phyloP scores from a whole-genome alignment of 2,797 vertebrate genomes.

The Ataeniobius toweri region DNA sequence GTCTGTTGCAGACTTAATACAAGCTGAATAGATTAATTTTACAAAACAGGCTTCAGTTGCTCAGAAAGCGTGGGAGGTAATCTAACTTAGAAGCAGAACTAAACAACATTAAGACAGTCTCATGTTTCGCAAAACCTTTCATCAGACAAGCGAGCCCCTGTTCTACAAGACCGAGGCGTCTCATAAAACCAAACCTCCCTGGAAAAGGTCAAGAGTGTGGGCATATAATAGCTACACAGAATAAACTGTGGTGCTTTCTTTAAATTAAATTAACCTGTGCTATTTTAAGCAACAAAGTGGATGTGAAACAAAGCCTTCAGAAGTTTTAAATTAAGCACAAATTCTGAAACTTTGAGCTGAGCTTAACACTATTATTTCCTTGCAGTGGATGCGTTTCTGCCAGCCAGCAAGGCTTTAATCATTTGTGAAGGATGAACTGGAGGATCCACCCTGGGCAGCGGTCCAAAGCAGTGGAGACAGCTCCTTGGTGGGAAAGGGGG shows the following conservation, averaged over 20 bases:
- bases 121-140: conserved; percentile 36
- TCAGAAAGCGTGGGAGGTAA: conserved; percentile 8
- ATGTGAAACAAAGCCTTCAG: too few species aligned
- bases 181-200: conserved; percentile 3
- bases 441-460: conserved; percentile 67
- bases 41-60: neutral
- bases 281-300: neutral
- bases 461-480: conserved; percentile 53
- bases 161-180: neutral
- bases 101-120: conserved; percentile 12
- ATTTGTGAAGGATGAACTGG: conserved; percentile 45
- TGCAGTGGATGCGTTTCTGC: conserved; percentile 39
- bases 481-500: conserved; percentile 13
- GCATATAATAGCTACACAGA: conserved; percentile 7
- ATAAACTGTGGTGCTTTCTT: neutral
- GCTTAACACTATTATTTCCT: neutral
- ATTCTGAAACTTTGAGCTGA: conserved; percentile 7
- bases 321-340: conserved; percentile 9
- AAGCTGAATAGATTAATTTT: conserved; percentile 9
- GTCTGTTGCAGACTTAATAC: neutral
- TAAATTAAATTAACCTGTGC: neutral
- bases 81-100: neutral
- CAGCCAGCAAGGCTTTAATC: conserved; percentile 51
- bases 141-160: conserved; percentile 23
- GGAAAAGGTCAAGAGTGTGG: conserved; percentile 6